Conservation (phyloP, 2,113 vertebrate species). For the Cariama cristata region DNA sequence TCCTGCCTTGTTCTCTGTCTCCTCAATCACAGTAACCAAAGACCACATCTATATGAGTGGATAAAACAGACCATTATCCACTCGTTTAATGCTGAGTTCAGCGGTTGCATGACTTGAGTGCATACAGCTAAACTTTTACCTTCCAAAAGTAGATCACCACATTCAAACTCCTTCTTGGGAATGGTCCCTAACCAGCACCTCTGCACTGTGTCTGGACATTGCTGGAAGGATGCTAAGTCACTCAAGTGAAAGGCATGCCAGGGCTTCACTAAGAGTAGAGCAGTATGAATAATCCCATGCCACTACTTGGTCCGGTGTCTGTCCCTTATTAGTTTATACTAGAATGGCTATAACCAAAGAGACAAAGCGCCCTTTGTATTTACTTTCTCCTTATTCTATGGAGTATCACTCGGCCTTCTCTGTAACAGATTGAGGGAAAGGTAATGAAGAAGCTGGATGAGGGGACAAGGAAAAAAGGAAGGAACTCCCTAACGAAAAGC, state of each 20-base stretch:
- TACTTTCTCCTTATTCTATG: neutral
- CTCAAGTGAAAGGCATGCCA: neutral
- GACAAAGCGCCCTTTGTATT: neutral
- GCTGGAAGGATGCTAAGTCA: neutral
- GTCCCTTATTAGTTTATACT: neutral
- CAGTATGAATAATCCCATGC: neutral
- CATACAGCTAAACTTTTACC: neutral
- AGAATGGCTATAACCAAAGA: neutral
- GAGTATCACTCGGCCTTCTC: neutral
- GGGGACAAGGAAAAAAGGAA: neutral
- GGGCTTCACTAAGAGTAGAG: neutral
- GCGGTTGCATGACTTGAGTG: neutral
- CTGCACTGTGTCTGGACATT: neutral
- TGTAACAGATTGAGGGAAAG: neutral
- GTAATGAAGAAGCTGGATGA: neutral
- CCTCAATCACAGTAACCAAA: neutral
- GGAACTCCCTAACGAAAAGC: neutral
- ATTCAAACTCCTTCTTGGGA: neutral
- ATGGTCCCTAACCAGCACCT: neutral
- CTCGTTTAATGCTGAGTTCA: neutral
- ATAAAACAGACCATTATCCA: neutral
- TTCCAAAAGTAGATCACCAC: neutral
- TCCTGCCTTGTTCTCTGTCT: neutral
- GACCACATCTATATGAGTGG: neutral
- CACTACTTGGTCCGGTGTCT: neutral